Percentiles rank a stretch among this genome's conserved stretches.
Conservation (phyloP, 30 jellyfish, hydroid and myxozoan genomes). For the Turritopsis dohrnii region DNA sequence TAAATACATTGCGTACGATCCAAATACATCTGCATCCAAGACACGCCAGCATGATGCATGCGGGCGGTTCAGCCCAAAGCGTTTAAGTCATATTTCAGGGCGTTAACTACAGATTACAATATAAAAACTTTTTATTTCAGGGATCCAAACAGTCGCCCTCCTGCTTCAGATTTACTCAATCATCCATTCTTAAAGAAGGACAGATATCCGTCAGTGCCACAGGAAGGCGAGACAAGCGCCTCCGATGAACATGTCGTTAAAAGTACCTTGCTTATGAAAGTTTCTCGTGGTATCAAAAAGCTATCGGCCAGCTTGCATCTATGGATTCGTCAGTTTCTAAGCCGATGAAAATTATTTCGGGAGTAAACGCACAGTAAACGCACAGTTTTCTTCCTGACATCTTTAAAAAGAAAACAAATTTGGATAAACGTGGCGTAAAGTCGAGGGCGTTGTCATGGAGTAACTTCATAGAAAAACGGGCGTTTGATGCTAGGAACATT, state of each 20-base stretch:
- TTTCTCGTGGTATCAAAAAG: background rate
- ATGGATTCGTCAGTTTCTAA: background rate
- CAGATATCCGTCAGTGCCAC: constrained; percentile 17
- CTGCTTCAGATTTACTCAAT: constrained; percentile 62
- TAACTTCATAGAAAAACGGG: too few relatives aligned
- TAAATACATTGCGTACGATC: too few relatives aligned
- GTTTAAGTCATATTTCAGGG: too few relatives aligned
- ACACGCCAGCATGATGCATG: too few relatives aligned
- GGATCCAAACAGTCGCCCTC: constrained; percentile 88
- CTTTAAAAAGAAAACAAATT: background rate
- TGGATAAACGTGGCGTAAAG: background rate
- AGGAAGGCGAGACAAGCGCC: constrained; percentile 6
- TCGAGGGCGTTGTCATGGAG: background rate
- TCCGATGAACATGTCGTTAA: background rate
- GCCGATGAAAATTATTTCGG: background rate
- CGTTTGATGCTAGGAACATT: too few relatives aligned
- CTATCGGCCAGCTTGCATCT: background rate
- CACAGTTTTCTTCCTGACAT: too few relatives aligned
- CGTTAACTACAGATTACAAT: background rate
- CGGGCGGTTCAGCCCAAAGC: too few relatives aligned
- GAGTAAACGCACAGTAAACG: background rate
- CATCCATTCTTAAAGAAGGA: constrained; percentile 80
- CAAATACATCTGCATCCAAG: too few relatives aligned
- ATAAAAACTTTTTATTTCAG: constrained; percentile 23
- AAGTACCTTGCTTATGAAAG: background rate